These are phyloP conservation scores for Smutsia temminckii DNA, from an alignment of 2,797 vertebrate species.

Conservation along the genomic window DNA sequence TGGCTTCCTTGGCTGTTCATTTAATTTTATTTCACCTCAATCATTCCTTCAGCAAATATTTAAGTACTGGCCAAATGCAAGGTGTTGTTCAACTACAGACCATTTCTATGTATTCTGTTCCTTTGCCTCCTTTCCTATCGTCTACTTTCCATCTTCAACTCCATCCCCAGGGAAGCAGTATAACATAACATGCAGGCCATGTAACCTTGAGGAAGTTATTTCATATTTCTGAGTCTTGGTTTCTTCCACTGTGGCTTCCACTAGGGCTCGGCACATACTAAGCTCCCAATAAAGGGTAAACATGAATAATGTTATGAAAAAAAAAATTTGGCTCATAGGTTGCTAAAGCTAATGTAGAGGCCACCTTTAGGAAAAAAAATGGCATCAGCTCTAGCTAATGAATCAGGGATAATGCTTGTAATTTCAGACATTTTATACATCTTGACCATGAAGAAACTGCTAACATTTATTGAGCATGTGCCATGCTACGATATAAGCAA, in stretches of 20 bases:
- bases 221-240: neutral
- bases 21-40: conserved; percentile 17
- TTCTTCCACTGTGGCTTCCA: neutral
- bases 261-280: neutral
- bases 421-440: neutral
- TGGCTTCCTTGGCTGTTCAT: neutral
- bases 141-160: neutral
- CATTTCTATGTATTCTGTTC: neutral
- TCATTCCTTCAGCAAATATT: conserved; percentile 10
- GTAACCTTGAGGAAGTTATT: neutral
- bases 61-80: neutral
- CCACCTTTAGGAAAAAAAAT: neutral
- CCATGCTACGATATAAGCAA: neutral
- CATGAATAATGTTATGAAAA: neutral
- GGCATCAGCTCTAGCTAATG: neutral
- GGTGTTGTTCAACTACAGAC: neutral
- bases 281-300: neutral
- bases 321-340: neutral
- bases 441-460: neutral
- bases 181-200: neutral
- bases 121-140: neutral
- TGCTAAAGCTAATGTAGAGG: neutral
- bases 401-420: neutral
- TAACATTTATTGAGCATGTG: neutral
- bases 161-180: neutral